Evolutionary conservation across 1,140 invertebrate species (phyloP), one percentile per base, ranked within the genome.

Genomic region (Drosophila auraria): DNA sequence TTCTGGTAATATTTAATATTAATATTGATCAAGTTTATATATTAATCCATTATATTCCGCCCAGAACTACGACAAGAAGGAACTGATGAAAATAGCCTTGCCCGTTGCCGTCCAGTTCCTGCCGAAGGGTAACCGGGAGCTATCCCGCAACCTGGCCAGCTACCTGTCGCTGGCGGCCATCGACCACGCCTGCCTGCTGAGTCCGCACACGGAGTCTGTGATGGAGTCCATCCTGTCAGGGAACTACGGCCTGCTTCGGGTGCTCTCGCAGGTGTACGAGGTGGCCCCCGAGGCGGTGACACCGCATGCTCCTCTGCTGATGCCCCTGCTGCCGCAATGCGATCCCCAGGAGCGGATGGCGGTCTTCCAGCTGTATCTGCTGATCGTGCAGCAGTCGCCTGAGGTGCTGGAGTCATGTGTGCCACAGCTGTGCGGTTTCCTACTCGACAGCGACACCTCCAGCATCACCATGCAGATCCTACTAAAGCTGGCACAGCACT

Each of bases 101-200:
- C 98, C 98, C 5, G 96, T 98, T 20, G 97, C 97, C 5, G 97
- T 99, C 0, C 97, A 98, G 93, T 98, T 98, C 92, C 94, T 99
- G 33, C 96, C 97, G 80, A 97, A 97, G 93, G 97, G 97, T 20
- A 98, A 98, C 92, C 95, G 95, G 76, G 98, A 99, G 92, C 94
- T 99, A 50, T 97, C 97, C 1, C 94, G 97, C 45, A 98, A 98
- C 93, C 96, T 98, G 93, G 97, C 97, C 54, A 97, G 97, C 57
- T 99, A 99, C 93, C 94, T 99, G 15, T 98, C 97, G 1, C 93
- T 99, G 64, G 97, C 97, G n/a, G 97, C 97, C 53, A 97, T 98
- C 56, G 97, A 98, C 87, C 97, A 98, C 93, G 96, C 97, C 27
- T 95, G 96, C 69, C 93, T 98, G 69, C 93, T 99, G 17, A 97